Base-by-base conservation (phyloP, 2,113 vertebrate genomes). In the Heteronetta atricapilla region DNA sequence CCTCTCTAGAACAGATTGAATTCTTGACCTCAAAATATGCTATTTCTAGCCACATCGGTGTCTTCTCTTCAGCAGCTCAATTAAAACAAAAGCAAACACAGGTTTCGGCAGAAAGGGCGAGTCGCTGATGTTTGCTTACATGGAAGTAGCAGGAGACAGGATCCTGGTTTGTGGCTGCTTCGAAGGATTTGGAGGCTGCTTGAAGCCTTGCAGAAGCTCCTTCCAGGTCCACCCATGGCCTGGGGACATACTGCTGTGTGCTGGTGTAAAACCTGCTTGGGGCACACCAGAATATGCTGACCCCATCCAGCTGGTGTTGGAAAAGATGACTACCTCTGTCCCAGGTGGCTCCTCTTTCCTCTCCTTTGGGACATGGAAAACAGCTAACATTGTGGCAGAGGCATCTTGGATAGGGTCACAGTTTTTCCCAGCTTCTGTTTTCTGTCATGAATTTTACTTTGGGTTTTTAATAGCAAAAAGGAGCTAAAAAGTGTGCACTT, bases 1-100 rank as follows among this genome's bases (percentile, higher is more conserved):
- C 87, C 94, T 95, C 84, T 89, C 93, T 59, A 84, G 89, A 97
- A 95, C 95, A 95, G 93, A 92, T 52, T 96, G 94, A 95, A 95
- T 97, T 96, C 70, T 94, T 96, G 94, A 97, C 91, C 91, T 89
- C 95, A 93, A 85, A 91, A 88, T 86, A 66, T 88, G 84, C 82
- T 96, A 62, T 96, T 95, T 93, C 91, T 88, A 95, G 78, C 44
- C 74, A 58, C 70, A 73, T 73, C 0, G 2, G 78, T 95, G 89
- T 69, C 74, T 44, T 90, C 70, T 94, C 84, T 58, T 92, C 74
- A 92, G 91, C 78, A 88, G 66, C 75, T 85, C 70, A 89, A 82
- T 79, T 86, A 72, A 94, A 96, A 75, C 60, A 92, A 87, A 87
- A 81, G 74, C 89, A 52, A 91, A 38, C 20, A 29, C 0, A 2